Evolutionary conservation across 2,113 vertebrate species (phyloP).

Genomic region (Polypterus senegalus): DNA sequence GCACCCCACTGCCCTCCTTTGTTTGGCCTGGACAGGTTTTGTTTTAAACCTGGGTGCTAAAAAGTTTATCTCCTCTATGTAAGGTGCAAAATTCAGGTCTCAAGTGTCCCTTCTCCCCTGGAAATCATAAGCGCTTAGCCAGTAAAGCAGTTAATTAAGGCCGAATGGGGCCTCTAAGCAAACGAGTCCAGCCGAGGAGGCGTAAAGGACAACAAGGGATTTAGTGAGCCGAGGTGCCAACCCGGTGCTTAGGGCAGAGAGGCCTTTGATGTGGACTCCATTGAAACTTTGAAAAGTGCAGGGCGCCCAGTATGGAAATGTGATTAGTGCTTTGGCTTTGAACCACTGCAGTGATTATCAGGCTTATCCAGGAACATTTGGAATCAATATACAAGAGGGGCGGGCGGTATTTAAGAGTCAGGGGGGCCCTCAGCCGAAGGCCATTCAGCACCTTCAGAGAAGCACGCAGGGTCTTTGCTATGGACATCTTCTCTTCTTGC

Average conservation of each 20-base stretch:
- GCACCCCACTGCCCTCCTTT: conserved; percentile 34
- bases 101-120: conserved; percentile 19
- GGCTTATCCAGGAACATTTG: conserved; percentile 29
- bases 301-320: conserved; percentile 19
- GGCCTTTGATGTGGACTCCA: conserved; percentile 40
- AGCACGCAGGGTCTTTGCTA: conserved; percentile 20
- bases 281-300: not conserved
- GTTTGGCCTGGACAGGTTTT: conserved; percentile 35
- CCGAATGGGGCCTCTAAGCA: conserved; percentile 27
- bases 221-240: conserved; percentile 18
- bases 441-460: conserved; percentile 5
- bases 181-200: conserved; percentile 23
- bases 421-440: conserved; percentile 4
- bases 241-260: conserved; percentile 13
- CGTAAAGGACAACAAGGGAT: conserved; percentile 15
- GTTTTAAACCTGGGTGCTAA: conserved; percentile 43
- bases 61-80: conserved; percentile 42
- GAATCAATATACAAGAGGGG: not conserved
- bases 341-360: conserved; percentile 24
- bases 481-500: conserved; percentile 19
- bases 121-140: conserved; percentile 38
- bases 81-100: conserved; percentile 37
- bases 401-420: conserved; percentile 35
- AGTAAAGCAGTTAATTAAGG: conserved; percentile 50
- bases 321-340: conserved; percentile 21